phyloP scores from a whole-genome alignment of 2,113 vertebrate species.

The Vidua macroura region DNA sequence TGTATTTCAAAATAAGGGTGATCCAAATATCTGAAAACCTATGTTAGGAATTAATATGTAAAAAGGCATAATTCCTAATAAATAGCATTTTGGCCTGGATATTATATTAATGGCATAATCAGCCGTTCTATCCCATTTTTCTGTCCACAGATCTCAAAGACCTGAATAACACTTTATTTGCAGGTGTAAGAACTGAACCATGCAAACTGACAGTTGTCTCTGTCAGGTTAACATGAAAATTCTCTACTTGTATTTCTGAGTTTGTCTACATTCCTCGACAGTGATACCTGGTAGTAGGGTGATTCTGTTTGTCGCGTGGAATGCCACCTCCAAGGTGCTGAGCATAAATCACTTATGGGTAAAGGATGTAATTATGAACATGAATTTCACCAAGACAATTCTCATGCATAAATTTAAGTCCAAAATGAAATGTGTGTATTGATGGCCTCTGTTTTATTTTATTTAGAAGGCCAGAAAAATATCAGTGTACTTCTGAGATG shows the following conservation, averaged over 20 bases:
- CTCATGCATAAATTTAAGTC: background rate
- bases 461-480: background rate
- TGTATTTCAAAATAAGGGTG: background rate
- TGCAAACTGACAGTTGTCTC: background rate
- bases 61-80: background rate
- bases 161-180: background rate
- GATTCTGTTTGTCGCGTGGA: background rate
- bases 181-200: background rate
- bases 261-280: background rate
- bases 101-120: background rate
- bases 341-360: background rate
- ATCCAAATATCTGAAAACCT: slow-evolving; percentile 42
- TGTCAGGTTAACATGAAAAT: background rate
- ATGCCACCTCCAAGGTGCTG: background rate
- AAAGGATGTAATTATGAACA: background rate
- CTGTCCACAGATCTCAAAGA: background rate
- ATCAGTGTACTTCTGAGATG: background rate
- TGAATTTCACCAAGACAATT: background rate
- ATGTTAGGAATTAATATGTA: background rate
- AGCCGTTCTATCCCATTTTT: background rate
- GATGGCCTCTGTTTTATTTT: background rate
- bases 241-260: background rate
- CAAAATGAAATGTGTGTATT: background rate
- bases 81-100: background rate
- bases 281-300: background rate